Percentiles rank a stretch among this genome's conserved stretches.
phyloP scores from a whole-genome alignment of 2,888 invertebrate species.

The Molorchus minor region DNA sequence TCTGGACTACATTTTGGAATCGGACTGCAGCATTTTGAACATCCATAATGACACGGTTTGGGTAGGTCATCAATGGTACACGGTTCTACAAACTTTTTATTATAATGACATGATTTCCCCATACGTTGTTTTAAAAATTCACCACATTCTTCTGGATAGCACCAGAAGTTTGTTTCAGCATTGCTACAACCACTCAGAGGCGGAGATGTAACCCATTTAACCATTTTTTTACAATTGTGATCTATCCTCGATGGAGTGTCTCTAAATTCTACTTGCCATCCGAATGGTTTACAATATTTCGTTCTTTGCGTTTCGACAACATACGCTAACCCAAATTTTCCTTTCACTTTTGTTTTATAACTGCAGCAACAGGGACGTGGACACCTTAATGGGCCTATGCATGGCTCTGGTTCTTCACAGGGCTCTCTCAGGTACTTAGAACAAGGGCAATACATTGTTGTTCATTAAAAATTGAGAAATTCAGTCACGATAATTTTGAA shows the following conservation, averaged over 20 bases:
- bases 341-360: conserved; percentile 41
- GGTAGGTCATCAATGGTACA: not conserved
- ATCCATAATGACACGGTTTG: not conserved
- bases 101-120: not conserved
- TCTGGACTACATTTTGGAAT: not conserved
- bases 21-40: not conserved
- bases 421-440: not conserved
- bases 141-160: conserved; percentile 19
- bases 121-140: conserved; percentile 3
- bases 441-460: conserved; percentile 3
- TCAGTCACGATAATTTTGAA: conserved; percentile 3
- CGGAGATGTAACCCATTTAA: conserved; percentile 56
- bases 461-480: not conserved
- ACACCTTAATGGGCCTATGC: not conserved
- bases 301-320: conserved; percentile 53
- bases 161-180: conserved; percentile 2
- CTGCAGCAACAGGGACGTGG: conserved; percentile 30
- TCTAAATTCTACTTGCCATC: conserved; percentile 59
- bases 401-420: not conserved
- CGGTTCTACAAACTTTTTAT: not conserved
- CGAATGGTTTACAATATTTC: conserved; percentile 50
- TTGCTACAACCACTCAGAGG: conserved; percentile 42
- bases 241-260: conserved; percentile 57
- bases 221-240: conserved; percentile 54
- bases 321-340: conserved; percentile 59